Evolutionary conservation across 1,140 invertebrate genomes (phyloP).

Genomic region (Drosophila tropicalis): DNA sequence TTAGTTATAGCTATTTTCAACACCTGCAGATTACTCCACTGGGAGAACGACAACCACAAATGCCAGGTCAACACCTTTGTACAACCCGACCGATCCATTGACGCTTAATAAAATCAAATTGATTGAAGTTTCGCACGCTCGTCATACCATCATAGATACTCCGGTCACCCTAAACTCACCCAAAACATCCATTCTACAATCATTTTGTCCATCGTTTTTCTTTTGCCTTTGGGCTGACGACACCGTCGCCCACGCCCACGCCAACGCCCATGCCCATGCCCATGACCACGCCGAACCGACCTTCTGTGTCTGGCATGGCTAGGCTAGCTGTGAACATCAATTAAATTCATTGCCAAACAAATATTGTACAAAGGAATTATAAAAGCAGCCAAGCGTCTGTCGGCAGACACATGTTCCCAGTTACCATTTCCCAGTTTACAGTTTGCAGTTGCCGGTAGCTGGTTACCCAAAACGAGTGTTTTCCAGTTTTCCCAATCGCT

Average conservation of each 20-base stretch:
- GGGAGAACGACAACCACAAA: slow-evolving; percentile 47
- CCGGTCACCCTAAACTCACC: not conserved
- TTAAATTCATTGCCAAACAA: slow-evolving; percentile 72
- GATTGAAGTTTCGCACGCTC: slow-evolving; percentile 58
- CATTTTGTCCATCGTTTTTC: not conserved
- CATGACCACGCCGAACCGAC: not conserved
- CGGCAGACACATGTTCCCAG: slow-evolving; percentile 50
- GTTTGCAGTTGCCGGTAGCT: not conserved
- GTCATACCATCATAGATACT: not conserved
- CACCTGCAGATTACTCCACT: slow-evolving; percentile 5
- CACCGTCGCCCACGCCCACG: not conserved
- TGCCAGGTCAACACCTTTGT: slow-evolving; percentile 56
- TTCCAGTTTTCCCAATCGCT: slow-evolving; percentile 3
- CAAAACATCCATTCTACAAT: not conserved
- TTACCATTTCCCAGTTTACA: not conserved
- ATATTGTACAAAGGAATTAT: slow-evolving; percentile 72
- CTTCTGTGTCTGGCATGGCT: slow-evolving; percentile 12
- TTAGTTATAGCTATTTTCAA: slow-evolving; percentile 14
- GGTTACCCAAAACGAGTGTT: slow-evolving; percentile 11
- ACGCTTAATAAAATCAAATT: slow-evolving; percentile 56
- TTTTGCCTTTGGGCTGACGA: slow-evolving; percentile 11
- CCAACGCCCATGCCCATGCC: not conserved
- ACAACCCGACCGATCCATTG: slow-evolving; percentile 30
- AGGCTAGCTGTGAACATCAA: slow-evolving; percentile 54
- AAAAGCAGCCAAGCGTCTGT: slow-evolving; percentile 55